Base-by-base conservation (phyloP, 2,797 vertebrate species). In the Triplophysa bombifrons region DNA sequence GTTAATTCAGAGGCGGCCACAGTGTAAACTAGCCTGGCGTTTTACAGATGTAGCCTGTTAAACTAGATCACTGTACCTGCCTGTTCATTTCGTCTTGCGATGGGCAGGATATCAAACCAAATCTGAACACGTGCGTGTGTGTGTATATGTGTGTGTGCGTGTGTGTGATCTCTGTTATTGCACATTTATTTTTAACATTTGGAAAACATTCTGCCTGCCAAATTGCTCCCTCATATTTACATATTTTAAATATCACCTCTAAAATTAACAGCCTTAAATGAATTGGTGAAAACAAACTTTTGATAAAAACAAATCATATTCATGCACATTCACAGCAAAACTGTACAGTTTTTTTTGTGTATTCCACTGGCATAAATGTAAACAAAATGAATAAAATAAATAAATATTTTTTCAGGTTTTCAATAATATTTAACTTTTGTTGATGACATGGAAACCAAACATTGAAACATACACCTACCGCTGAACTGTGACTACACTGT, bases 31-130 rank as follows among this genome's bases (percentile, higher is more conserved):
- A 83, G 85, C 90, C 87, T 87, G 90, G 90, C 85, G 71, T 91
- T 93, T 93, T 91, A 92, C 92, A 93, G 90, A 92, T 91, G 92
- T 92, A 88, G 89, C 88, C 91, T 92, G 90, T 92, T 92, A 82
- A 90, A 91, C 83, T 83, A 90, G 91, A 93, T 92, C 90, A 91
- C 92, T 92, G 90, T 91, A 92, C 89, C 90, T 93, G 91, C 89
- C 90, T 93, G 91, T 93, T 92, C 89, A 76, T 87, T 87, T 88
- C 87, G 87, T 87, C 83, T 83, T 64, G 22, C 80, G 89, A 88
- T 86, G 89, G 87, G 83, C 83, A 85, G 88, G 86, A 90, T 88
- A 88, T 91, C 89, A 84, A 91, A 83, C 88, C 66, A 64, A 83
- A 87, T 88, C 88, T 90, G 76, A 85, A 51, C 71, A 55, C 85